phyloP scores from a whole-genome alignment of 2,797 vertebrate genomes.

The Pogonophryne albipinna region DNA sequence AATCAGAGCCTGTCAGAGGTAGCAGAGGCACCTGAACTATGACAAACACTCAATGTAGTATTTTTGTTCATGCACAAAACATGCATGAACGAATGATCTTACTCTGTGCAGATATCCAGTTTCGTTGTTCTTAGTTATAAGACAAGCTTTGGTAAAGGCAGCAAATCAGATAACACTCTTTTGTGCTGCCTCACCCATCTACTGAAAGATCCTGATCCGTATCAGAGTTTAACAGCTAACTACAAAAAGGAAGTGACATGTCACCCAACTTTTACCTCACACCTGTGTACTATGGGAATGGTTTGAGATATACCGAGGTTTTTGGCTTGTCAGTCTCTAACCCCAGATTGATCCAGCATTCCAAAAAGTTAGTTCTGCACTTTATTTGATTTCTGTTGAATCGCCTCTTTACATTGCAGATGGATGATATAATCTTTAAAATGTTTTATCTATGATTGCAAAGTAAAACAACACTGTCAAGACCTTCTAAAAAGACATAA shows the following conservation, averaged over 20 bases:
- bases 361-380: not conserved
- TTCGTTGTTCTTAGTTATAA: not conserved
- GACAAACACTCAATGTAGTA: accelerated
- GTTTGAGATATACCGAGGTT: not conserved
- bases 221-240: not conserved
- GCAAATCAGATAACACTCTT: not conserved
- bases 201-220: constrained; percentile 19
- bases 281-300: constrained; percentile 8
- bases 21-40: too few species aligned
- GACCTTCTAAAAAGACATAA: not conserved
- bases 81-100: not conserved
- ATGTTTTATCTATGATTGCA: not conserved
- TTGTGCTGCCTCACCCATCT: not conserved
- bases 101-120: not conserved
- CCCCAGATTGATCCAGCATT: not conserved
- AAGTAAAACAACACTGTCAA: not conserved
- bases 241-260: not conserved
- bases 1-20: not conserved
- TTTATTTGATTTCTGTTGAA: not conserved
- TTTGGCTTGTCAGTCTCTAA: not conserved
- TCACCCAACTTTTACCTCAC: constrained; percentile 6
- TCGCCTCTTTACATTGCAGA: not conserved
- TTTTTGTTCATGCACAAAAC: not conserved
- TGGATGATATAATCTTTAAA: not conserved
- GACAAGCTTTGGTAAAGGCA: not conserved